A percentile compares a stretch with the other conserved stretches of the same genome.
phyloP scores from a whole-genome alignment of 2,113 vertebrate species.

The Pao palembangensis region DNA sequence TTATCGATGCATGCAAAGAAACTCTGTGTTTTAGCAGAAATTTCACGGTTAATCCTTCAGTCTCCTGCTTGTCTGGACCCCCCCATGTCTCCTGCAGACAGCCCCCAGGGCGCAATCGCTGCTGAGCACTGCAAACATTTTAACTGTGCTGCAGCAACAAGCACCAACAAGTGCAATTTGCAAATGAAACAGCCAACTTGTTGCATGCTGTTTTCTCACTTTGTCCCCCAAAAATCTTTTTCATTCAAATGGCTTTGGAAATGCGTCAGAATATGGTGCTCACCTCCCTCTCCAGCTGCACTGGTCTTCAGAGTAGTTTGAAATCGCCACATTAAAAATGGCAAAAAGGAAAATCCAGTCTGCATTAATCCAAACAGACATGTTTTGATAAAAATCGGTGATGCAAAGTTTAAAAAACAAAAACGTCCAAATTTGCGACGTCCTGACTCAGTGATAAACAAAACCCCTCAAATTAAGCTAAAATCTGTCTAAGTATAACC shows the following conservation, averaged over 20 bases:
- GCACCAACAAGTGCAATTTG: slow-evolving; percentile 37
- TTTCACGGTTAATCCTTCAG: slow-evolving; percentile 27
- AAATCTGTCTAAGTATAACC: slow-evolving; percentile 15
- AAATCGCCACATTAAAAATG: slow-evolving; percentile 47
- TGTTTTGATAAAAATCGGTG: slow-evolving; percentile 32
- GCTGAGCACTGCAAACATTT: slow-evolving; percentile 40
- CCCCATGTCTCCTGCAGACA: slow-evolving; percentile 48
- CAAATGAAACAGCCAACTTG: slow-evolving; percentile 3
- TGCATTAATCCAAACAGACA: slow-evolving; percentile 58
- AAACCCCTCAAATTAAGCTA: background rate
- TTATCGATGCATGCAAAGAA: background rate
- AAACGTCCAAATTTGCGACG: slow-evolving; percentile 25
- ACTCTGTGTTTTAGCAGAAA: background rate
- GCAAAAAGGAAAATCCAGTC: slow-evolving; percentile 70
- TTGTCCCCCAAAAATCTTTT: too few species aligned
- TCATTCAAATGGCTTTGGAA: background rate
- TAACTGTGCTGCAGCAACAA: slow-evolving; percentile 28
- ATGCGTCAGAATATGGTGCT: slow-evolving; percentile 18
- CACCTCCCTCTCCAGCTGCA: slow-evolving; percentile 90
- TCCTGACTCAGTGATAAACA: slow-evolving; percentile 1
- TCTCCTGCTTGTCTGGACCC: slow-evolving; percentile 49
- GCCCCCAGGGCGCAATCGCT: slow-evolving; percentile 27
- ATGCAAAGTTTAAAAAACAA: background rate
- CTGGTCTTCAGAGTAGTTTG: slow-evolving; percentile 77
- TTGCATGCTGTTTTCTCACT: background rate